Base-by-base conservation (phyloP, 1,140 invertebrate species). In the Scylla paramamosain region DNA sequence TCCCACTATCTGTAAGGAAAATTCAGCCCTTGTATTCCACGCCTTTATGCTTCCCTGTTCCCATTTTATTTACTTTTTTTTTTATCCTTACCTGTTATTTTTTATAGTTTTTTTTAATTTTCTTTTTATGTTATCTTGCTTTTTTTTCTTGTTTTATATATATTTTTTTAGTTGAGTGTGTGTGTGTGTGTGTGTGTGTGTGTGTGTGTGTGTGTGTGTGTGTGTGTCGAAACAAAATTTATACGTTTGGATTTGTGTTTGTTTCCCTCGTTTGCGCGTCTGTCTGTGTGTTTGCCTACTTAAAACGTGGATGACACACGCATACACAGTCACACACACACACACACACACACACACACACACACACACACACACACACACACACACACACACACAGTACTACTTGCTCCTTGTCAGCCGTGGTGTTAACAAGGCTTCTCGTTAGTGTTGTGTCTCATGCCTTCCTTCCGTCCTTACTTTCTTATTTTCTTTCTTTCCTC, bases 1-100 rank as follows among this genome's bases (percentile, higher is more conserved):
- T 67, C 52, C 52, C 90, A 92, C 12, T 39, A 92, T 77, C 90
- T 92, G 90, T 45, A 92, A 92, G 28, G 90, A 92, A 45, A 92
- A 92, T 52, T 45, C 16, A 67, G 28, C 28, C 28, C 39, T 77
- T 67, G 90, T 32, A 90, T 10, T 6, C 39, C 32, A 29, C 3
- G 14, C 25, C 25, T 83, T n/a, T 32, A 86, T 31, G 10, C 2
- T 86, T 86, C 0, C n/a, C 12, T 20, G 25, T 39, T 59, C 12
- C 16, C 16, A 14, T 59, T 59, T 59, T 14, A 14, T 59, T 59
- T 2, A 20, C 16, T 59, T 59, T 12, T 12, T 12, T 12, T 59
- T 59, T 59, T 59, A 28, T 86, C 12, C 12, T 86, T 39, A 86
- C 14, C 3, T 25, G 4, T 39, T 32, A 86, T 31, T 39, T 12